Base-by-base conservation (phyloP, 2,797 vertebrate genomes). In the Aldrovandia affinis region DNA sequence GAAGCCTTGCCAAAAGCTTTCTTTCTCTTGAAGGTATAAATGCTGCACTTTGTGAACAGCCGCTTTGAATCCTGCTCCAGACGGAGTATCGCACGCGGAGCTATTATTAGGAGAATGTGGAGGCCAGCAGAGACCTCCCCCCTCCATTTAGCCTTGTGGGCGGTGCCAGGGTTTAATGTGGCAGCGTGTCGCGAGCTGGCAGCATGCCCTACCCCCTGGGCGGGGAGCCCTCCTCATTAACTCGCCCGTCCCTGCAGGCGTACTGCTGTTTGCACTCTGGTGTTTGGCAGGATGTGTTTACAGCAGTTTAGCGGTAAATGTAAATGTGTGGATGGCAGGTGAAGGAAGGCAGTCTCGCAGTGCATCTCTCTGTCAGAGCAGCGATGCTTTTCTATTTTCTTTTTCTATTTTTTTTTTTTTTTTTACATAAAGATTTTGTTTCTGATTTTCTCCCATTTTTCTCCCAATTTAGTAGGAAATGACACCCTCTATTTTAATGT, bases 181-280 rank as follows among this genome's bases (percentile, higher is more conserved):
- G 92, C 95, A 92, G 93, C 90, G 91, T 94, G 91, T 92, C 96
- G 88, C 92, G 93, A 87, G 91, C 91, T 97, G 96, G 96, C 96
- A 90, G 83, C 63, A 83, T 91, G 95, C 96, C 96, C 96, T 84
- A 92, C 93, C 90, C 88, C 80, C 85, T 89, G 83, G 12, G 47
- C 6, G 10, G 5, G 55, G 18, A 57, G 55, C 84, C 20, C 82
- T 88, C 86, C 91, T 93, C 92, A 93, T 96, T 96, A 96, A 96
- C 12, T 95, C 12, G 50, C 50, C 50, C 50, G 50, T 52, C 4
- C 12, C 12, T 95, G 91, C 89, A 90, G 90, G 90, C 83, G 89
- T 88, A 93, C 93, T 94, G 91, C 92, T 73, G 87, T 83, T 90
- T 90, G 91, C 91, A 88, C 86, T 92, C 95, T 91, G 85, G 93